Percentiles rank a stretch among this genome's conserved stretches.
phyloP scores from a whole-genome alignment of 2,797 vertebrate species.

The Chromis chromis region DNA sequence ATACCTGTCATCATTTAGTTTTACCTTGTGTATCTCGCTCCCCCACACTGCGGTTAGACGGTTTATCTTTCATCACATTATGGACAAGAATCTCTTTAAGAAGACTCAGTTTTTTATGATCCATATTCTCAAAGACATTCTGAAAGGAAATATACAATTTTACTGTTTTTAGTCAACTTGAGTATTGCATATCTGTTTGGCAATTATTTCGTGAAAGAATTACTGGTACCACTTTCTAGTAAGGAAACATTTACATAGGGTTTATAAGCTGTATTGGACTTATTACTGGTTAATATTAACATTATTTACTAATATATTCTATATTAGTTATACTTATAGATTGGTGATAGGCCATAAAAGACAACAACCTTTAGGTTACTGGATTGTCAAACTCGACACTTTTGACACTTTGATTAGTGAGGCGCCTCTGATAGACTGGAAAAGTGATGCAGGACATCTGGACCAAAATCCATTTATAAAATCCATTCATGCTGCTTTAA shows the following conservation, averaged over 20 bases:
- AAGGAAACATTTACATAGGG: no score
- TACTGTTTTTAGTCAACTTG: not conserved
- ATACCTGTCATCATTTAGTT: conserved; percentile 8
- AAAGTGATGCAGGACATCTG: not conserved
- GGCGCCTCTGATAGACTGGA: not conserved
- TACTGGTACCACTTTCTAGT: no score
- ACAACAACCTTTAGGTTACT: not conserved
- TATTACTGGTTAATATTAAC: not conserved
- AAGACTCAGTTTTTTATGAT: conserved; percentile 72
- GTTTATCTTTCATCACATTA: conserved; percentile 58
- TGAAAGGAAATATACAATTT: conserved; percentile 60
- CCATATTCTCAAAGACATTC: conserved; percentile 86
- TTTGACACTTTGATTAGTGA: no score
- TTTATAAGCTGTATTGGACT: not conserved
- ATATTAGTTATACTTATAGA: not conserved
- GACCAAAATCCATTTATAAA: not conserved
- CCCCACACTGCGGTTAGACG: conserved; percentile 17
- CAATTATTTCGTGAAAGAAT: not conserved
- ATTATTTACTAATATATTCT: not conserved
- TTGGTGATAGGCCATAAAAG: not conserved
- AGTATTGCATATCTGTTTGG: not conserved
- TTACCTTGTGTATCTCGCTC: conserved; percentile 67
- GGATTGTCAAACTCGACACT: no score
- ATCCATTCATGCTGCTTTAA: not conserved
- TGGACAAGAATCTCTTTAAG: conserved; percentile 76